These are phyloP conservation scores for Oxycera nigricornis DNA, from an alignment of 2,888 invertebrate species.

Conservation along the genomic window DNA sequence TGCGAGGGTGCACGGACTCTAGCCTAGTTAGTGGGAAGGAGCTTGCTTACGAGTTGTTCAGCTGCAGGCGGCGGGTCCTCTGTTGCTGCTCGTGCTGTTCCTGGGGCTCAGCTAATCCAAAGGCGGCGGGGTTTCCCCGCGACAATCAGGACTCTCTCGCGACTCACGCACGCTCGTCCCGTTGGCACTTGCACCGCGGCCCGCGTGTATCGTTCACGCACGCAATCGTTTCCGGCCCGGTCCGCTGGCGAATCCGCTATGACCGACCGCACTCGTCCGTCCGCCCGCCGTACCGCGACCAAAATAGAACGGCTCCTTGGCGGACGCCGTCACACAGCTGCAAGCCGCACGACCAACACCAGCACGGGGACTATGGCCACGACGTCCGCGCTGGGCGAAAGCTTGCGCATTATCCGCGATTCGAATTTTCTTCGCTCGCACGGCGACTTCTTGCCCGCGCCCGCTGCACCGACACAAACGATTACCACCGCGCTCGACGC, in stretches of 20 bases:
- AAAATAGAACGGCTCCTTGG: slow-evolving; percentile 36
- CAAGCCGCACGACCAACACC: not conserved
- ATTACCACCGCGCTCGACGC: slow-evolving; percentile 10
- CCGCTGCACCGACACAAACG: not conserved
- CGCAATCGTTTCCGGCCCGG: not conserved
- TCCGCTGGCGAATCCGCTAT: not conserved
- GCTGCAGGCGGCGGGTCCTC: not conserved
- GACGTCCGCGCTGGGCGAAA: slow-evolving; percentile 31
- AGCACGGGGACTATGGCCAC: not conserved
- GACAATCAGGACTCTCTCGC: not conserved
- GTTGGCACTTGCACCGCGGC: slow-evolving; percentile 11
- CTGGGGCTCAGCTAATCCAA: slow-evolving; percentile 30
- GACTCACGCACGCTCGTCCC: not conserved
- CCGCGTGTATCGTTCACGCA: slow-evolving; percentile 5
- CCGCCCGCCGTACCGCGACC: slow-evolving; percentile 14
- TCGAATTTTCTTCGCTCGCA: slow-evolving; percentile 17
- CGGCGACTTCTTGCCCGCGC: not conserved
- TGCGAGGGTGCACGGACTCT: slow-evolving; percentile 1
- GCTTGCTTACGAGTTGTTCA: slow-evolving; percentile 28
- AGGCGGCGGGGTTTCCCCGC: not conserved
- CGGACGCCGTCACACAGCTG: slow-evolving; percentile 23
- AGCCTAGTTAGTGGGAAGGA: slow-evolving; percentile 10
- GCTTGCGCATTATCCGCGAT: slow-evolving; percentile 37
- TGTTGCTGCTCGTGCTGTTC: not conserved
- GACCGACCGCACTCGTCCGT: slow-evolving; percentile 4